A percentile compares a stretch with the other conserved stretches of the same genome.
Conservation (phyloP, 92 coral and sea anemone species). For the Epizoanthus stellaris region DNA sequence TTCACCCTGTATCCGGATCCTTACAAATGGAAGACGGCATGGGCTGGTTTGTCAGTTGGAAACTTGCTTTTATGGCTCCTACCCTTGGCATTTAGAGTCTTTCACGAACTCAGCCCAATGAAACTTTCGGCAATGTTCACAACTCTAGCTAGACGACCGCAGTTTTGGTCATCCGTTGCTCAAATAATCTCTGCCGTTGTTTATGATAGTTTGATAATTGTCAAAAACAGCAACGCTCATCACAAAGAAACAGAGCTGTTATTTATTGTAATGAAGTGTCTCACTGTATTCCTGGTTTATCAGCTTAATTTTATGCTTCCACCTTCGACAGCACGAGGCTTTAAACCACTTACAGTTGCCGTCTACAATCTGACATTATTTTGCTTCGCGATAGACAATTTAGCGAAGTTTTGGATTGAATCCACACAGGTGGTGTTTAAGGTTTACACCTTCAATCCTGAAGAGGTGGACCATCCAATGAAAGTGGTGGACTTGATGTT, state of each 20-base stretch:
- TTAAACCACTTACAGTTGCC: background rate
- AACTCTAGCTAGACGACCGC: constrained; percentile 6
- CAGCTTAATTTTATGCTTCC: constrained; percentile 31
- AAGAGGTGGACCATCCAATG: background rate
- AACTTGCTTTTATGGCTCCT: background rate
- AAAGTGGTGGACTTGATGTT: constrained; percentile 32
- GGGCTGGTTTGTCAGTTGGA: constrained; percentile 6
- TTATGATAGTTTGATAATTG: constrained; percentile 25
- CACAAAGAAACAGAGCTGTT: constrained; percentile 1
- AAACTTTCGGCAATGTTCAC: background rate
- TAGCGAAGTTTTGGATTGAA: constrained; percentile 29
- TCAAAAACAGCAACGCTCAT: constrained; percentile 17
- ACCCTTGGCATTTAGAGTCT: background rate
- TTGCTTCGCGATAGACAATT: constrained; percentile 33
- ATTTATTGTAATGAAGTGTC: constrained; percentile 28
- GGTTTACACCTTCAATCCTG: constrained; percentile 18
- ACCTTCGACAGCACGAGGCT: constrained; percentile 6
- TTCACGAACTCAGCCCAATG: background rate
- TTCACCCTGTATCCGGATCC: constrained; percentile 18
- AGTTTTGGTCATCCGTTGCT: constrained; percentile 39
- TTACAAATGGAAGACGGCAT: constrained; percentile 17
- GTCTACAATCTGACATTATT: constrained; percentile 27
- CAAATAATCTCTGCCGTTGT: constrained; percentile 16
- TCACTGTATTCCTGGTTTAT: constrained; percentile 26
- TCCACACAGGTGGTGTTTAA: constrained; percentile 35